phyloP scores from a whole-genome alignment of 53 echinoderm and acorn worm species.

The Hippasteria phrygiana region DNA sequence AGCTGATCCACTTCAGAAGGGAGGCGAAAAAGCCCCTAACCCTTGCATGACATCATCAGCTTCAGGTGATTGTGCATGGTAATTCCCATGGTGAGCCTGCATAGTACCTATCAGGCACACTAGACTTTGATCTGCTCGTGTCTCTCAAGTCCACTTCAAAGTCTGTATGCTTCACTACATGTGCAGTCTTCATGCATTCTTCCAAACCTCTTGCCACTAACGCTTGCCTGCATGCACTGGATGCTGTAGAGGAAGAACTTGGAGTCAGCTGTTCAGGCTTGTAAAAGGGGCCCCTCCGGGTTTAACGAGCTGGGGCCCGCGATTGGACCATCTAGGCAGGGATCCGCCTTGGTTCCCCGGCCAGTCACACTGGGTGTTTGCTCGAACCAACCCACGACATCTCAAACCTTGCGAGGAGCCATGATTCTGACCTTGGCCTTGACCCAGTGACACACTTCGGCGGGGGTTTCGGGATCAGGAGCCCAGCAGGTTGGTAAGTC shows the following conservation, averaged over 20 bases:
- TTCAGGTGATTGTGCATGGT: not conserved
- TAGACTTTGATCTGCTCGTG: no score
- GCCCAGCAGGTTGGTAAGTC: conserved; percentile 20
- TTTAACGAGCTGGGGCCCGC: not conserved
- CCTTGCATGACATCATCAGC: not conserved
- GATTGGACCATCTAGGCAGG: not conserved
- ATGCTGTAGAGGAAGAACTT: not conserved
- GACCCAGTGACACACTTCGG: conserved; percentile 54
- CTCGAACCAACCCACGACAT: conserved; percentile 30
- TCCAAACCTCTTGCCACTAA: conserved; percentile 18
- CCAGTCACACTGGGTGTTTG: conserved; percentile 6
- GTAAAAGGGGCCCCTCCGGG: not conserved
- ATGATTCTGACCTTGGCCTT: conserved; percentile 25
- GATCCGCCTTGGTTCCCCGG: not conserved
- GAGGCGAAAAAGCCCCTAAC: conserved; percentile 4
- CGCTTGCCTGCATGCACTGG: not conserved
- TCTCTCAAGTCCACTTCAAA: conserved; percentile 33
- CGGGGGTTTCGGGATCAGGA: not conserved
- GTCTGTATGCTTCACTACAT: not conserved
- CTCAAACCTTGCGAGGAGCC: not conserved
- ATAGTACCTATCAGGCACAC: not conserved
- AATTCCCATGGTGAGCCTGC: not conserved
- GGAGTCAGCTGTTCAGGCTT: conserved; percentile 6
- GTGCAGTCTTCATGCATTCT: not conserved
- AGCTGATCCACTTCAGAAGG: conserved; percentile 22